phyloP scores from a whole-genome alignment of 2,113 vertebrate species.

The Petaurus breviceps region DNA sequence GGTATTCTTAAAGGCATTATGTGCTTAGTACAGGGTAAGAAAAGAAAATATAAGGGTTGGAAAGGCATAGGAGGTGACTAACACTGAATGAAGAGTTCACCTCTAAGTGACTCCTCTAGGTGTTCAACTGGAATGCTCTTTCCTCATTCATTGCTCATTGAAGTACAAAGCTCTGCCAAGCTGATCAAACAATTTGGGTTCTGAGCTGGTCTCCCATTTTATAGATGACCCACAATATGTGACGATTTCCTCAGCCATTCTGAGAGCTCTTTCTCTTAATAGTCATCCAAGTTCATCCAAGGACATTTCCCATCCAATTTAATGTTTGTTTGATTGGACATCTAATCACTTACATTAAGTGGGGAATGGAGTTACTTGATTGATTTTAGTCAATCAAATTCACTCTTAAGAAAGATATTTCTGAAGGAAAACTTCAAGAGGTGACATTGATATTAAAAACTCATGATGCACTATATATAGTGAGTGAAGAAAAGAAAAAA shows the following conservation, averaged over 20 bases:
- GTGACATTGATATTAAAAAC: neutral
- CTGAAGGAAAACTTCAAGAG: neutral
- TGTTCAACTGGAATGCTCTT: neutral
- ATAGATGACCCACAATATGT: neutral
- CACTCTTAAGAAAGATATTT: neutral
- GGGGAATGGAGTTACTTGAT: neutral
- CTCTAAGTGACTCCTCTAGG: neutral
- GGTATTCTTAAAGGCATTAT: neutral
- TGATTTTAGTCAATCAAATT: neutral
- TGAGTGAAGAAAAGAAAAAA: neutral
- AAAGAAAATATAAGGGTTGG: neutral
- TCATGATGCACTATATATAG: neutral
- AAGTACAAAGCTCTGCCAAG: neutral
- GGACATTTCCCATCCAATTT: neutral
- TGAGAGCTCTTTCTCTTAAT: neutral
- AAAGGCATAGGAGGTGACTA: neutral
- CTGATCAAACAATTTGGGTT: neutral
- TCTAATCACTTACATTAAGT: neutral
- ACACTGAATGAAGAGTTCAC: neutral
- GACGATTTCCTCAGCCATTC: neutral
- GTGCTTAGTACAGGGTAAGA: neutral
- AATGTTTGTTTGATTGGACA: neutral
- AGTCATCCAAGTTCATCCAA: neutral
- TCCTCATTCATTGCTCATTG: neutral
- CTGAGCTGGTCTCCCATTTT: neutral